Evolutionary conservation across 2,797 vertebrate genomes (phyloP), one percentile per base, ranked within the genome.

Genomic region (Gobionotothen gibberifrons): DNA sequence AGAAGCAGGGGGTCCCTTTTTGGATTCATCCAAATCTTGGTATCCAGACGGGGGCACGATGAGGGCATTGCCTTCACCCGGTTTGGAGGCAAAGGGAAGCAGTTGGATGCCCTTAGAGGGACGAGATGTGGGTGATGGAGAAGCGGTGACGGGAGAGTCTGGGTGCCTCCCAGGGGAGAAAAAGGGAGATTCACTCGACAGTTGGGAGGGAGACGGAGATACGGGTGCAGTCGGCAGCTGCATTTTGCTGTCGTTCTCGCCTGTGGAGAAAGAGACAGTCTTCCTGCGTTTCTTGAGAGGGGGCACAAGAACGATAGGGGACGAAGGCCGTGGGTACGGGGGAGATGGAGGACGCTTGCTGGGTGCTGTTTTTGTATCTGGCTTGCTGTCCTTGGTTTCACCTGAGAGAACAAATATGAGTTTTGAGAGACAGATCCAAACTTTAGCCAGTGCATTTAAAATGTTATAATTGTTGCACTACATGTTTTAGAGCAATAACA

Each of bases 201-300:
- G 1, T 7, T 87, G 90, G 58, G 74, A 88, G 26, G 78, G 61
- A 8, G 89, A 77, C 1, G 78, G 83, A 21, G 93, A 87, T 0
- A 67, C 65, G 0, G 89, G 79, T 0, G 74, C 85, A 5, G 73
- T 1, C 0, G 80, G 64, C 39, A 79, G n/a, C 9, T 72, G 74
- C 0, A 64, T 55, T 58, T 93, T 94, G 70, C 78, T 57, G 48
- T 95, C 93, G 32, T 89, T 93, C 32, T 96, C 95, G 9, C 92
- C 78, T 0, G 94, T 94, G 47, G 95, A 96, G 86, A 97, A 98
- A 0, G 97, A 97, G 62, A 98, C 96, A 0, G 96, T 97, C 93
- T 98, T 98, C 82, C 96, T 93, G 47, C 96, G 96, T 76, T 97
- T 98, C 87, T 97, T 97, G 71, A 97, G 96, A 32, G 97, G 97